These are phyloP conservation scores for Zootermopsis nevadensis DNA, from an alignment of 2,888 invertebrate genomes.

Conservation along the genomic window DNA sequence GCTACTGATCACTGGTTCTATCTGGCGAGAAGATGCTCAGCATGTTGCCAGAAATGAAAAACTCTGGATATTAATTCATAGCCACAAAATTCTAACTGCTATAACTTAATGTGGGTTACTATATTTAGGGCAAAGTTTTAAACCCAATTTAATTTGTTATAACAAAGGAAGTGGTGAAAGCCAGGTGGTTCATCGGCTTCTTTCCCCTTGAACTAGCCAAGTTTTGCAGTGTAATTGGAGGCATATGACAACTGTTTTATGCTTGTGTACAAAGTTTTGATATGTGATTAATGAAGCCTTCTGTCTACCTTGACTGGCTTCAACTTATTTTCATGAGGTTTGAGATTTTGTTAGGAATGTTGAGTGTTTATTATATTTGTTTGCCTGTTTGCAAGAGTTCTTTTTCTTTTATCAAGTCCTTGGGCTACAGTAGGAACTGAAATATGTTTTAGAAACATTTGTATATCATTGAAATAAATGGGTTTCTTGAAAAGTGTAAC, in stretches of 20 bases:
- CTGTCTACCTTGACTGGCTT: conserved; percentile 18
- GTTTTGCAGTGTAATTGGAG: not conserved
- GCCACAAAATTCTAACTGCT: too few relatives aligned
- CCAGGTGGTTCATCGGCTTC: too few relatives aligned
- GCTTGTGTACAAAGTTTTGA: not conserved
- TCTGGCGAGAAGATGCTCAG: too few relatives aligned
- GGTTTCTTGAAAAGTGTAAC: not conserved
- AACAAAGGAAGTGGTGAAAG: too few relatives aligned
- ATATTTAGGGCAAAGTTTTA: too few relatives aligned
- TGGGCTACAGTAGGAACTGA: not conserved
- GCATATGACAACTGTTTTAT: not conserved
- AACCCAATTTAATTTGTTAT: too few relatives aligned
- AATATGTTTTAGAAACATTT: not conserved
- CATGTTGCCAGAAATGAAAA: too few relatives aligned
- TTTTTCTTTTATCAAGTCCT: not conserved
- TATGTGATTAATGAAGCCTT: conserved; percentile 11
- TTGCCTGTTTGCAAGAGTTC: not conserved
- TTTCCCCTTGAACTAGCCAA: too few relatives aligned
- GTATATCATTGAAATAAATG: not conserved
- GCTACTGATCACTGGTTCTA: too few relatives aligned
- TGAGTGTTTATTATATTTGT: not conserved
- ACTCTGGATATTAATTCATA: too few relatives aligned
- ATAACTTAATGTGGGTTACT: too few relatives aligned
- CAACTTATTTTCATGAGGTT: not conserved
- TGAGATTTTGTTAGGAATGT: conserved; percentile 5